These are phyloP conservation scores for Danio kyathit DNA, from an alignment of 2,797 vertebrate species.

Conservation along the genomic window DNA sequence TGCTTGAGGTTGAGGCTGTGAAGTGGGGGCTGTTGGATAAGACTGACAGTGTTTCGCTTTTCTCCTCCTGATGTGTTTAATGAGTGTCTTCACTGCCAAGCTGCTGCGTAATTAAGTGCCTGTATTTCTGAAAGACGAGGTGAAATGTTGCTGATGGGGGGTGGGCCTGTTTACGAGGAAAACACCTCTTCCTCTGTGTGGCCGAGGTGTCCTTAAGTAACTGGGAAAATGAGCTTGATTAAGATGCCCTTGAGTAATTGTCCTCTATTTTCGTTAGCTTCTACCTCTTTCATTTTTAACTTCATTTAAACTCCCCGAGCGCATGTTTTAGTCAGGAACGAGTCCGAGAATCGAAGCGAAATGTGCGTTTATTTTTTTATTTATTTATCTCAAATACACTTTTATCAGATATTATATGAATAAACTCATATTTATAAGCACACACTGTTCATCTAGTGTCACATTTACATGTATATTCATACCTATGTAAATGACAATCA, in stretches of 20 bases:
- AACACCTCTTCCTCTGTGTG: neutral
- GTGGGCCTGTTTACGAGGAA: constrained; percentile 17
- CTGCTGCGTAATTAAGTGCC: constrained; percentile 31
- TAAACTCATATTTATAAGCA: too few species aligned
- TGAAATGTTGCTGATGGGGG: neutral
- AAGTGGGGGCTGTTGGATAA: neutral
- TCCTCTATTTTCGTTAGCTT: neutral
- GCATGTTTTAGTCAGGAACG: neutral
- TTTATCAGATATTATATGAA: too few species aligned
- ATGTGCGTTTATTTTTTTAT: neutral
- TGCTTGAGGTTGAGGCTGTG: neutral
- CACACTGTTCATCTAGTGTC: too few species aligned
- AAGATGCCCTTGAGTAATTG: constrained; percentile 47
- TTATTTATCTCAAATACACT: too few species aligned
- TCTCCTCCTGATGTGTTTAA: constrained; percentile 49
- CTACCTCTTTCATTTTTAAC: neutral
- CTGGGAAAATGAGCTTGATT: constrained; percentile 42
- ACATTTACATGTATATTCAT: too few species aligned
- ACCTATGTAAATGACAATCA: too few species aligned
- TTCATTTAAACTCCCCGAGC: neutral
- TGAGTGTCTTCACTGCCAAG: constrained; percentile 31
- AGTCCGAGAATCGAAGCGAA: neutral
- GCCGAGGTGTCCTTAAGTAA: neutral
- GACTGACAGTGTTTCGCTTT: constrained; percentile 23
- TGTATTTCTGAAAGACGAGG: constrained; percentile 11